Base-by-base conservation (phyloP, 2,888 invertebrate genomes). In the Thymelicus lineola region DNA sequence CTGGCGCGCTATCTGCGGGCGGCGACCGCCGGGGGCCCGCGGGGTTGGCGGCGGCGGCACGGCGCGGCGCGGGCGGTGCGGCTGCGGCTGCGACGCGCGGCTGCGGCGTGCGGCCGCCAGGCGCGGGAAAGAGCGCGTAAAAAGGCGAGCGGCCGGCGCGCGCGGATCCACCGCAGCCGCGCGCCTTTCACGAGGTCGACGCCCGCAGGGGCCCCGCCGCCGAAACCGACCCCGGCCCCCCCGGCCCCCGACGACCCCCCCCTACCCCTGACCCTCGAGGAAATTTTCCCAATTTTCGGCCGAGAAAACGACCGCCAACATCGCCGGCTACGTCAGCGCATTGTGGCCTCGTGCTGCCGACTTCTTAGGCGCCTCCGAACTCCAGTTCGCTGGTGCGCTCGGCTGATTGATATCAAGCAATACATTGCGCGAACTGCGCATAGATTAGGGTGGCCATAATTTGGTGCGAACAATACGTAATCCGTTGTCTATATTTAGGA, bases 1-100 rank as follows among this genome's bases (percentile, higher is more conserved):
- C 90, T 92, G 92, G 82, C 85, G 81, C 85, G 88, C 91, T 91
- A 91, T 92, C 93, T 90, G 91, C 92, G 92, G 91, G 90, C 92
- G 91, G 93, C 91, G 91, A 90, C 91, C 91, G 90, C 86, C 87
- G 86, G 91, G 89, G 91, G 88, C 90, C 90, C 90, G 88, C 87
- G 90, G 91, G 90, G 90, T 89, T 86, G 86, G 88, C 88, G 87
- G 87, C 85, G 86, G 87, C 84, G 82, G 85, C 85, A 86, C 28
- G 28, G 28, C 28, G 88, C 85, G 87, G 73, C 68, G 75, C 76
- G 76, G 89, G 89, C 28, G 28, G 28, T 28, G 90, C 92, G 91
- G 93, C 91, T 91, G 90, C 91, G 91, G 90, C 86, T 87, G 86
- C 91, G 89, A 90, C 90, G 88, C 87, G 90, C 91, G 90, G 90